A percentile compares a stretch with the other conserved stretches of the same genome.
phyloP scores from a whole-genome alignment of 2,888 invertebrate genomes.

The Nemotelus pantherinus region DNA sequence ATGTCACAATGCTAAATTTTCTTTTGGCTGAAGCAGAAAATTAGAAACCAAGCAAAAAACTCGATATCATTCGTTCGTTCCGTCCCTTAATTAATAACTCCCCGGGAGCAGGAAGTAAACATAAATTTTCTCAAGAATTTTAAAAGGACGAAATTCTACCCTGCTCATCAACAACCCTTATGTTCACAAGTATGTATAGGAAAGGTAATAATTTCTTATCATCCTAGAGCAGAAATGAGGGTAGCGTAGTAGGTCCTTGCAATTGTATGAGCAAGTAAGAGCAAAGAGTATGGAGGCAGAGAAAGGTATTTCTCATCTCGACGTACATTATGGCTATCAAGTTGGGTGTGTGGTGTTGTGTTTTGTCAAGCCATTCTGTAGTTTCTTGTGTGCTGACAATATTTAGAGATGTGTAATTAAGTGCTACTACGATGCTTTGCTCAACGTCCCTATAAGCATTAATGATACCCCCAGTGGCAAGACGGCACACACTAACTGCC shows the following conservation, averaged over 20 bases:
- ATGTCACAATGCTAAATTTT: slow-evolving; percentile 26
- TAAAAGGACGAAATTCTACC: slow-evolving; percentile 38
- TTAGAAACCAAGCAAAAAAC: slow-evolving; percentile 36
- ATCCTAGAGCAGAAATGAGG: slow-evolving; percentile 43
- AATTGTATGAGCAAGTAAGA: slow-evolving; percentile 1
- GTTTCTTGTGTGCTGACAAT: slow-evolving; percentile 36
- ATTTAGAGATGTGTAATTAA: slow-evolving; percentile 40
- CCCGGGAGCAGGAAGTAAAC: slow-evolving; percentile 36
- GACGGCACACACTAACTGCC: neutral
- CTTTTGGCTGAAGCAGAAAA: slow-evolving; percentile 18
- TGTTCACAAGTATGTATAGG: slow-evolving; percentile 40
- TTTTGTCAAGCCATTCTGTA: neutral
- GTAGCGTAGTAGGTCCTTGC: slow-evolving; percentile 21
- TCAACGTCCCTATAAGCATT: slow-evolving; percentile 33
- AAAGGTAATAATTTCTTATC: slow-evolving; percentile 44
- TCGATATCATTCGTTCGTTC: slow-evolving; percentile 11
- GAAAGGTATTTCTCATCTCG: slow-evolving; percentile 35
- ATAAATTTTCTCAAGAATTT: slow-evolving; percentile 41
- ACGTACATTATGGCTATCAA: slow-evolving; percentile 34
- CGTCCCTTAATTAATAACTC: slow-evolving; percentile 39
- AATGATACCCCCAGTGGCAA: slow-evolving; percentile 37
- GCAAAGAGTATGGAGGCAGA: neutral
- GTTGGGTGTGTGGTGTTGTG: slow-evolving; percentile 7
- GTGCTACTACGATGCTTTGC: slow-evolving; percentile 33
- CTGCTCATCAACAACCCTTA: slow-evolving; percentile 39